Percentiles rank a stretch among this genome's conserved stretches.
These are phyloP conservation scores for Trichogramma pretiosum DNA, from an alignment of 1,140 invertebrate species.

Conservation along the genomic window DNA sequence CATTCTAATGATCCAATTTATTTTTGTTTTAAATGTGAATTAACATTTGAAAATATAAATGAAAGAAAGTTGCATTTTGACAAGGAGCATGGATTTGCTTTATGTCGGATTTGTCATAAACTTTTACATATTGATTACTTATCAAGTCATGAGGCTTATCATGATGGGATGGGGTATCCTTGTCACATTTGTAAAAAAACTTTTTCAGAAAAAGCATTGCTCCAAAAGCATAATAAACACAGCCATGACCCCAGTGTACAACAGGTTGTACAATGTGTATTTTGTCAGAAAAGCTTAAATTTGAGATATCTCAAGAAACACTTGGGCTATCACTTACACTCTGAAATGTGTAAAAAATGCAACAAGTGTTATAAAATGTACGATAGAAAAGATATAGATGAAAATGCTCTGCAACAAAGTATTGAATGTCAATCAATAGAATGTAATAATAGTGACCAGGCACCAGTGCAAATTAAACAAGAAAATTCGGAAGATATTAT, in stretches of 20 bases:
- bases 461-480: no score
- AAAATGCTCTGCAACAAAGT: constrained; percentile 14
- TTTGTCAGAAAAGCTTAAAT: constrained; percentile 22
- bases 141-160: constrained; percentile 29
- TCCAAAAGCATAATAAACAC: constrained; percentile 18
- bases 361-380: constrained; percentile 15
- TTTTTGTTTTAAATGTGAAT: constrained; percentile 28
- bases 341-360: constrained; percentile 21
- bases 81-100: constrained; percentile 16
- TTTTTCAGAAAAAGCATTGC: constrained; percentile 15
- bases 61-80: constrained; percentile 23
- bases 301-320: constrained; percentile 16
- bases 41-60: constrained; percentile 21
- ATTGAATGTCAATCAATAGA: constrained; percentile 16
- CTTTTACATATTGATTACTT: constrained; percentile 19
- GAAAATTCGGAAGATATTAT: no score
- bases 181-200: constrained; percentile 35
- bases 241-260: constrained; percentile 8
- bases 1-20: constrained; percentile 20
- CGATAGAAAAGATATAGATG: constrained; percentile 15
- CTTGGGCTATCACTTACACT: constrained; percentile 15
- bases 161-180: constrained; percentile 33
- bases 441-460: constrained; percentile 17
- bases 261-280: constrained; percentile 15
- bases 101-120: constrained; percentile 27